Evolutionary conservation across 2,797 vertebrate genomes (phyloP).

Genomic region (Smutsia gigantea): DNA sequence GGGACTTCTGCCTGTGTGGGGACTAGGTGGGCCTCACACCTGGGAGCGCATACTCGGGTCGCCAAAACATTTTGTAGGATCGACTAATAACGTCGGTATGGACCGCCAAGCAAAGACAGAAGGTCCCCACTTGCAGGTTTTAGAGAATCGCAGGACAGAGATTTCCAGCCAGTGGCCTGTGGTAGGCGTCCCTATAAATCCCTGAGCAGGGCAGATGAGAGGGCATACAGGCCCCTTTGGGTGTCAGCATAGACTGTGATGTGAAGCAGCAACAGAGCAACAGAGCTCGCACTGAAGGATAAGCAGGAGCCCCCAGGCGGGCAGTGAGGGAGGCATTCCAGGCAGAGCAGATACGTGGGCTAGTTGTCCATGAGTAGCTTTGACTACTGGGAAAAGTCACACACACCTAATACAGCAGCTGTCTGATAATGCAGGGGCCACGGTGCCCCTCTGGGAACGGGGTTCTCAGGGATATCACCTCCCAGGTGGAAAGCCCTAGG

Average conservation of each 20-base stretch:
- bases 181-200: accelerated
- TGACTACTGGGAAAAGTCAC: background rate
- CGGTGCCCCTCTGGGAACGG: background rate
- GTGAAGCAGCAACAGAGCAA: no score
- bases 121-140: background rate
- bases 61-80: background rate
- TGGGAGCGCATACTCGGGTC: accelerated
- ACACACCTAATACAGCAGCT: no score
- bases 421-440: no score
- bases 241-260: background rate
- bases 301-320: background rate
- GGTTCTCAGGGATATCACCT: accelerated
- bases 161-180: no score
- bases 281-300: accelerated
- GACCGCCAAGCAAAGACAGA: background rate
- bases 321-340: background rate
- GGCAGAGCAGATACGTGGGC: background rate
- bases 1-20: no score
- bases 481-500: accelerated
- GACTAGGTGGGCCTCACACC: accelerated
- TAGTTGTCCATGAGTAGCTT: accelerated
- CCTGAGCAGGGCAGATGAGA: background rate
- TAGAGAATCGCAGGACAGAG: background rate
- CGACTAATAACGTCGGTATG: background rate
- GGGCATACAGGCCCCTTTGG: accelerated